Evolutionary conservation across 2,888 invertebrate genomes (phyloP).

Genomic region (Plagodis pulveraria): DNA sequence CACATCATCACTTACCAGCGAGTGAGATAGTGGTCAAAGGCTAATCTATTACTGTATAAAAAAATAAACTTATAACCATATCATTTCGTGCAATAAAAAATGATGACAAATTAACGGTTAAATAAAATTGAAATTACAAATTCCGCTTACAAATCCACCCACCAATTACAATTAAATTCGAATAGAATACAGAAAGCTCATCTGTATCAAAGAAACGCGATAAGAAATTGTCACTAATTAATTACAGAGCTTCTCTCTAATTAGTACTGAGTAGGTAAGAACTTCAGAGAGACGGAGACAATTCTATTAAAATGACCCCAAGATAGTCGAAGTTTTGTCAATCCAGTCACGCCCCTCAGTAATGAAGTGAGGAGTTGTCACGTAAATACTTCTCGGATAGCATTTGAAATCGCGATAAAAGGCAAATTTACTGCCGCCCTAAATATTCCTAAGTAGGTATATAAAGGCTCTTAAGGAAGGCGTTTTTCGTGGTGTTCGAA

Average conservation of each 20-base stretch:
- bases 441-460: slow-evolving; percentile 54
- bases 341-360: slow-evolving; percentile 67
- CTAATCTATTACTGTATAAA: too few relatives aligned
- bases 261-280: slow-evolving; percentile 28
- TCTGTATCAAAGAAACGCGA: slow-evolving; percentile 12
- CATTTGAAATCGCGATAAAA: slow-evolving; percentile 76
- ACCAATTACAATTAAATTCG: slow-evolving; percentile 5
- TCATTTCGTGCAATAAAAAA: too few relatives aligned
- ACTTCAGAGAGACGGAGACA: slow-evolving; percentile 31
- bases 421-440: slow-evolving; percentile 69
- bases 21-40: too few relatives aligned
- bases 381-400: slow-evolving; percentile 67
- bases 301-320: slow-evolving; percentile 52
- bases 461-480: slow-evolving; percentile 36
- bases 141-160: neutral
- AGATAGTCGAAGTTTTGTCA: slow-evolving; percentile 63
- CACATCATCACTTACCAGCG: too few relatives aligned
- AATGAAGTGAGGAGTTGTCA: slow-evolving; percentile 79
- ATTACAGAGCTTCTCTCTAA: slow-evolving; percentile 28
- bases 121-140: slow-evolving; percentile 1
- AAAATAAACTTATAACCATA: too few relatives aligned
- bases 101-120: too few relatives aligned
- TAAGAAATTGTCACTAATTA: slow-evolving; percentile 16
- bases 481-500: slow-evolving; percentile 41
- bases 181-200: slow-evolving; percentile 5